phyloP scores from a whole-genome alignment of 92 coral and sea anemone genomes.

The Porites cylindrica region DNA sequence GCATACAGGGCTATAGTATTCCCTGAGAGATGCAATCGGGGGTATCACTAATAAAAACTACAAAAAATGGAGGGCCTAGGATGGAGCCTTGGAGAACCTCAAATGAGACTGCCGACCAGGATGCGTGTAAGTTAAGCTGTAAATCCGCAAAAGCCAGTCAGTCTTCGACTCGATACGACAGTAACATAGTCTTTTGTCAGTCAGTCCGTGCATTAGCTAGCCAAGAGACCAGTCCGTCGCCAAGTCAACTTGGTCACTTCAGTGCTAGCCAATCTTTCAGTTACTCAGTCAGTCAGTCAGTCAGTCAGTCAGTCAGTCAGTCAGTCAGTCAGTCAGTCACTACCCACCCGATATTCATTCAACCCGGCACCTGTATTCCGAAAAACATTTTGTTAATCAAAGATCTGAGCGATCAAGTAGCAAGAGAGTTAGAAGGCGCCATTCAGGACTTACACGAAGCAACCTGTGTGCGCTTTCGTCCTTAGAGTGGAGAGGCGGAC shows the following conservation, averaged over 20 bases:
- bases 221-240: no score
- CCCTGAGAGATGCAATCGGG: slow-evolving; percentile 20
- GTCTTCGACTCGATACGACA: no score
- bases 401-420: not conserved
- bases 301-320: not conserved
- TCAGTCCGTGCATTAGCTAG: no score
- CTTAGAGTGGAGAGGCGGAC: not conserved
- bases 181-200: no score
- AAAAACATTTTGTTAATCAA: not conserved
- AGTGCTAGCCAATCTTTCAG: no score
- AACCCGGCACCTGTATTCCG: no score
- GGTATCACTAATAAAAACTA: slow-evolving; percentile 8
- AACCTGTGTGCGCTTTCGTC: slow-evolving; percentile 22
- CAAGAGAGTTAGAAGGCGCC: slow-evolving; percentile 5
- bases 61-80: slow-evolving; percentile 17
- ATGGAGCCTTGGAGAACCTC: not conserved
- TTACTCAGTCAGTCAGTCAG: not conserved
- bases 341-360: not conserved
- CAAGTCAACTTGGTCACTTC: no score
- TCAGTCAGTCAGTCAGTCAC: not conserved
- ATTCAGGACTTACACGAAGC: slow-evolving; percentile 10
- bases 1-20: slow-evolving; percentile 22
- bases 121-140: no score
- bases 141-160: no score
- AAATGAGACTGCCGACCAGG: no score